Percentiles rank a stretch among this genome's conserved stretches.
phyloP scores from a whole-genome alignment of 2,797 vertebrate species.

The Anabacerthia variegaticeps region DNA sequence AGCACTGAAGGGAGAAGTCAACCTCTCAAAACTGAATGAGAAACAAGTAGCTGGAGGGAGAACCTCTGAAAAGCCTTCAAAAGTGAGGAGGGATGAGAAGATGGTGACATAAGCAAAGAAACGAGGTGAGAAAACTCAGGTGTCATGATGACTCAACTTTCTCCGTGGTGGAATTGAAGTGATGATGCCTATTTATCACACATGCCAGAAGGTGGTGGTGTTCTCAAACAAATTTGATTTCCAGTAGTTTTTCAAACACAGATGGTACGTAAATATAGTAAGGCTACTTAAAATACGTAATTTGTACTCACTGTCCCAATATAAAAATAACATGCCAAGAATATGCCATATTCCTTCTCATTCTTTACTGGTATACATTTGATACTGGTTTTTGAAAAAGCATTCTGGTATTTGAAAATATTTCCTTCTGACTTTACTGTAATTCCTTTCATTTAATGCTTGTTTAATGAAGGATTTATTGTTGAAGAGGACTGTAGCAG shows the following conservation, averaged over 20 bases:
- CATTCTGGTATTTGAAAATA: neutral
- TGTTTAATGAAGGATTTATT: neutral
- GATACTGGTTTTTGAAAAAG: neutral
- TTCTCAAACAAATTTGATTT: neutral
- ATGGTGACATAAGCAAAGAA: neutral
- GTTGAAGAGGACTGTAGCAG: neutral
- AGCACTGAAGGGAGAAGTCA: neutral
- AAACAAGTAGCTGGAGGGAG: neutral
- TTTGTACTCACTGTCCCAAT: neutral
- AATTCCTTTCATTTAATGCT: neutral
- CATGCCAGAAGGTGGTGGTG: slow-evolving; percentile 19
- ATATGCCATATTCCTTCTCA: neutral
- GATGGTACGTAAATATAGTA: slow-evolving; percentile 4
- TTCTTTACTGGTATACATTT: neutral
- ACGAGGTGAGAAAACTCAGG: neutral
- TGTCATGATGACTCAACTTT: neutral
- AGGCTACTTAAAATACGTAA: neutral
- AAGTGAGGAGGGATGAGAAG: neutral
- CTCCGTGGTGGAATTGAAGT: fast-evolving
- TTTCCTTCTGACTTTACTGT: neutral
- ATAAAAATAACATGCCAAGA: slow-evolving; percentile 15
- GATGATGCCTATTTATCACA: neutral
- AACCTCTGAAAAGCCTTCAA: neutral
- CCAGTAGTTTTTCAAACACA: neutral
- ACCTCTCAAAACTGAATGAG: neutral